A percentile compares a stretch with the other conserved stretches of the same genome.
phyloP scores from a whole-genome alignment of 2,888 invertebrate species.

The Chaitophorus viminalis region DNA sequence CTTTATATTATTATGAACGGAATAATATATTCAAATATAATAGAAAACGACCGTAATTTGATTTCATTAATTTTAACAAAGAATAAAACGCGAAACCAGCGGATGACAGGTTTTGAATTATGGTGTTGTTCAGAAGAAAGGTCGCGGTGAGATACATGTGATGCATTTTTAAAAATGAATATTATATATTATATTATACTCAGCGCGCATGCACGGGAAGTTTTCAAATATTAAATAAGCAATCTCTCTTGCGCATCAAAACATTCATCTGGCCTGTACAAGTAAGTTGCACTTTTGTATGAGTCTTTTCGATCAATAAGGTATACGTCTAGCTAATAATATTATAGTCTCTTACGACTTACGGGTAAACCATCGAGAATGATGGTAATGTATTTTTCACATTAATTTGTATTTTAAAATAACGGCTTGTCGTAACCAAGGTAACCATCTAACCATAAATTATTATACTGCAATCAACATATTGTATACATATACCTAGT shows the following conservation, averaged over 20 bases:
- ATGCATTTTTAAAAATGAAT: slow-evolving; percentile 12
- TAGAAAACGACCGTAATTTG: slow-evolving; percentile 42
- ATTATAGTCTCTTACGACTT: not conserved
- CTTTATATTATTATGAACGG: slow-evolving; percentile 15
- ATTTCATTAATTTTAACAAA: slow-evolving; percentile 53
- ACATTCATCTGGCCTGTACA: slow-evolving; percentile 1
- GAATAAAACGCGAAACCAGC: slow-evolving; percentile 10
- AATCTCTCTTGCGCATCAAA: not conserved
- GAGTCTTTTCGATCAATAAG: not conserved
- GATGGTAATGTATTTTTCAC: slow-evolving; percentile 15
- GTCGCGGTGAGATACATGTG: not conserved
- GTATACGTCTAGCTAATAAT: no score
- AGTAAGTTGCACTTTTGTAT: slow-evolving; percentile 1
- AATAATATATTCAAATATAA: slow-evolving; percentile 39
- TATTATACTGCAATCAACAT: not conserved
- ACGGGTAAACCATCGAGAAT: not conserved
- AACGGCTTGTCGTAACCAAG: not conserved
- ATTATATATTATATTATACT: not conserved
- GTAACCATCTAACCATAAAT: slow-evolving; percentile 22
- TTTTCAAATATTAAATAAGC: slow-evolving; percentile 18
- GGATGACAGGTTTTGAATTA: slow-evolving; percentile 39
- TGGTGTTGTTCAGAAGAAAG: slow-evolving; percentile 11
- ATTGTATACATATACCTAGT: not conserved
- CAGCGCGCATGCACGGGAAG: not conserved
- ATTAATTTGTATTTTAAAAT: slow-evolving; percentile 37